These are phyloP conservation scores for Drosophila setifemur DNA, from an alignment of 1,140 invertebrate species.

Conservation along the genomic window DNA sequence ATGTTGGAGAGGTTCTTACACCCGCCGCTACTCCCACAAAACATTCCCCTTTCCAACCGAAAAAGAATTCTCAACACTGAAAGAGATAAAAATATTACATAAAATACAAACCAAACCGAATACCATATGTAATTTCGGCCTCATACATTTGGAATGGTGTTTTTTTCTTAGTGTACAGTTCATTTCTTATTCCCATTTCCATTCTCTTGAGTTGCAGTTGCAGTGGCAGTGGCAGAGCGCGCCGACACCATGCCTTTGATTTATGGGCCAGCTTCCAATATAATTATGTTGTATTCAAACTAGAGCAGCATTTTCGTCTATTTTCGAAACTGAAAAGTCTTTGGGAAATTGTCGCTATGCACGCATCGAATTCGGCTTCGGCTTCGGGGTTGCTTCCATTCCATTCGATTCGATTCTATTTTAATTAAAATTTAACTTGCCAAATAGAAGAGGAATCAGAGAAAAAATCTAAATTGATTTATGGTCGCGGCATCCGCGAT, in stretches of 20 bases:
- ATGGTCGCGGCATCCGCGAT: slow-evolving; percentile 26
- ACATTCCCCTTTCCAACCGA: slow-evolving; percentile 6
- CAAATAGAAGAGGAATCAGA: slow-evolving; percentile 34
- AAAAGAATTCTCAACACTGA: neutral
- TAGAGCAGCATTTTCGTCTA: slow-evolving; percentile 59
- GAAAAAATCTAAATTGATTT: slow-evolving; percentile 63
- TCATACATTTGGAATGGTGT: too few species aligned
- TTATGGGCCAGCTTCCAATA: slow-evolving; percentile 73
- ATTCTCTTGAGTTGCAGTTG: slow-evolving; percentile 13
- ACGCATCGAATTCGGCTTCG: slow-evolving; percentile 18
- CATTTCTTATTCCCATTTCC: slow-evolving; percentile 19
- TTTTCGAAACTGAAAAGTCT: slow-evolving; percentile 55
- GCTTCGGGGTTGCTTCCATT: slow-evolving; percentile 4
- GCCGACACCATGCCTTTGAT: slow-evolving; percentile 59
- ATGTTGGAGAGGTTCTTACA: slow-evolving; percentile 54
- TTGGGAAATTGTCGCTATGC: slow-evolving; percentile 52
- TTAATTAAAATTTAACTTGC: slow-evolving; percentile 73
- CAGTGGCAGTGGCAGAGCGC: slow-evolving; percentile 19
- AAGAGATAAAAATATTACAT: neutral
- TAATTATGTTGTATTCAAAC: slow-evolving; percentile 72
- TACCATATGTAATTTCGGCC: neutral
- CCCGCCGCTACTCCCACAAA: slow-evolving; percentile 12
- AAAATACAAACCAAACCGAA: neutral
- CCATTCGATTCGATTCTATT: slow-evolving; percentile 58
- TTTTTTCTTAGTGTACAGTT: slow-evolving; percentile 1